phyloP scores from a whole-genome alignment of 2,797 vertebrate genomes.

The Muraenolepis orangiensis region DNA sequence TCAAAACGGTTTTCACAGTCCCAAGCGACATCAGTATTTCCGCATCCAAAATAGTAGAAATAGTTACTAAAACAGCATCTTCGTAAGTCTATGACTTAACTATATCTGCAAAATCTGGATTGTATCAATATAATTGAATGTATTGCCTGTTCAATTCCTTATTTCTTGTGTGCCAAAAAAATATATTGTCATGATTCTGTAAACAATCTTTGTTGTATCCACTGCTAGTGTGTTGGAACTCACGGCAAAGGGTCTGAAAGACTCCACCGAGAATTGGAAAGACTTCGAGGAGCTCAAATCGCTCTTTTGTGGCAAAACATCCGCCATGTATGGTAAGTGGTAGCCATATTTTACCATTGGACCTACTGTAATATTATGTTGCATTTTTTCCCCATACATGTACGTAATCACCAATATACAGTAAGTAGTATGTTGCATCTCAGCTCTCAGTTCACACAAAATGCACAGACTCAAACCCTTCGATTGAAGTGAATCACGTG shows the following conservation, averaged over 20 bases:
- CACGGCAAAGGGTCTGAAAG: conserved; percentile 55
- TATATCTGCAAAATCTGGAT: background rate
- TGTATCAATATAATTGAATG: background rate
- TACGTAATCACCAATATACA: too few relatives aligned
- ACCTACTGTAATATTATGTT: background rate
- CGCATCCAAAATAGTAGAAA: background rate
- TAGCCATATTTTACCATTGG: background rate
- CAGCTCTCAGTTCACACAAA: background rate
- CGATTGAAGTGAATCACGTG: background rate
- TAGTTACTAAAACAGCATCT: background rate
- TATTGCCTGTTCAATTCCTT: background rate
- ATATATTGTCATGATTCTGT: background rate
- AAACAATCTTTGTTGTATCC: too few relatives aligned
- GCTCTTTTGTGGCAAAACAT: conserved; percentile 55
- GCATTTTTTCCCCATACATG: background rate
- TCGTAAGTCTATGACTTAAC: background rate
- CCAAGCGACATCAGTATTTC: background rate
- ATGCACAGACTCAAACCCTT: background rate
- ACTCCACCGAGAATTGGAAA: conserved; percentile 59
- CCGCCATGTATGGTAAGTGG: conserved; percentile 55
- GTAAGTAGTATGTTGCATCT: background rate
- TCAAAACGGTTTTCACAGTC: background rate
- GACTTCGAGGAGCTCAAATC: conserved; percentile 56
- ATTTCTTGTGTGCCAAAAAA: background rate
- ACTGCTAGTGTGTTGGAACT: conserved; percentile 50